Evolutionary conservation across 2,888 invertebrate genomes (phyloP), one percentile per base, ranked within the genome.

Genomic region (Eledone cirrhosa): DNA sequence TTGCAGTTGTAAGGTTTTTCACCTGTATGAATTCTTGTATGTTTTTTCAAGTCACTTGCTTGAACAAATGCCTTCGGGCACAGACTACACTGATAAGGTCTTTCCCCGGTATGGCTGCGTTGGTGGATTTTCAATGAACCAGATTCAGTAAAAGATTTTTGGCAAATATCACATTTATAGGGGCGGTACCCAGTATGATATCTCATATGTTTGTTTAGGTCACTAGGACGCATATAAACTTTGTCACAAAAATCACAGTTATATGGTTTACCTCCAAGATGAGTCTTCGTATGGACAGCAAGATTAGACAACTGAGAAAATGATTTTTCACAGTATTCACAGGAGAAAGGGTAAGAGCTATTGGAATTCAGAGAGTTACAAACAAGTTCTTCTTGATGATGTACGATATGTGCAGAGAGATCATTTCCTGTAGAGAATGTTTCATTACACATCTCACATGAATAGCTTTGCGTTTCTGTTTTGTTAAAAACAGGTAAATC

Each of bases 211-310:
- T 67, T 67, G 31, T 31, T 67, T 8, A 67, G 27, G 33, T 67
- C 33, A 29, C 67, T 67, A 2, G 67, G 67, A 67, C 67, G 67
- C 67, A 67, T 67, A 22, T 31, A 67, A 16, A 67, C 67, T 31
- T 67, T 67, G 13, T 67, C 67, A 29, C 67, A 67, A 22, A 67
- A 19, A 33, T 67, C 67, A 31, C 67, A 67, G 31, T 67, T 67
- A 33, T 67, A 67, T 3, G 67, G 67, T 14, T 67, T 67, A 13
- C 67, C 67, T 19, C 67, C 67, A 16, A 67, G 67, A 14, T 67
- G 67, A 2, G 67, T 67, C 31, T 67, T 67, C 29, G 67, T 67
- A 22, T 67, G 67, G 27, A 67, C 67, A 33, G 67, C 67, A 29
- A 67, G 67, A 29, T 67, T 67, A 33, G 31, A 31, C 31, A 67